Base-by-base conservation (phyloP, 2,113 vertebrate genomes). In the Strigops habroptila region DNA sequence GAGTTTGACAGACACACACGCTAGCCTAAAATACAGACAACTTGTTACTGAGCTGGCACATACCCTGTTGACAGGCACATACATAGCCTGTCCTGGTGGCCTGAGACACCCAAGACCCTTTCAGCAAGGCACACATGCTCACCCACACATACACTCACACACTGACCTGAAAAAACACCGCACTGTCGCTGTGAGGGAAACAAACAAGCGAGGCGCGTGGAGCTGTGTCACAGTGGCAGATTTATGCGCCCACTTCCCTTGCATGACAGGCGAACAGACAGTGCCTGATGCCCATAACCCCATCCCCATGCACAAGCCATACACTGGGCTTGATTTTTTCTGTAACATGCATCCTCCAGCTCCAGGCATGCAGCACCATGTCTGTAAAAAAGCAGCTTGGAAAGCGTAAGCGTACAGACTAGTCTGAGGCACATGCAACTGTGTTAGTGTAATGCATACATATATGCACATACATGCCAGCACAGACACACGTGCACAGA, bases 401-500 rank as follows among this genome's bases (percentile, higher is more conserved):
- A 67, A 57, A n/a, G 31, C 24, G 15, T 63, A 6, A 46, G 18
- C 17, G 64, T 70, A 43, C 21, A 35, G 69, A 6, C 6, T 13
- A 18, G 28, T 14, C 60, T 52, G 44, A 62, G 69, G 31, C 35
- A 43, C 9, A 0, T 16, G 28, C 77, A 41, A 1, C 22, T 28
- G 11, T 25, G 24, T 33, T 65, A 39, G 49, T 14, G 13, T 6
- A 10, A 79, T 24, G 39, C 28, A 8, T 35, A 35, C 24, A 9
- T 25, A 9, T 33, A 16, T 21, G 6, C 49, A 30, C 0, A 0
- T 39, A 49, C 1, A 0, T 31, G n/a, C 35, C 53, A 35, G 17
- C 9, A 10, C 33, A 48, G 4, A 6, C 22, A 13, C 0, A 1
- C 35, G 6, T 12, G 16, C 25, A 18, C 27, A 23, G 86, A 46